Percentiles rank a stretch among this genome's conserved stretches.
Conservation (phyloP, 2,888 invertebrate species). For the Drosophila subsilvestris region DNA sequence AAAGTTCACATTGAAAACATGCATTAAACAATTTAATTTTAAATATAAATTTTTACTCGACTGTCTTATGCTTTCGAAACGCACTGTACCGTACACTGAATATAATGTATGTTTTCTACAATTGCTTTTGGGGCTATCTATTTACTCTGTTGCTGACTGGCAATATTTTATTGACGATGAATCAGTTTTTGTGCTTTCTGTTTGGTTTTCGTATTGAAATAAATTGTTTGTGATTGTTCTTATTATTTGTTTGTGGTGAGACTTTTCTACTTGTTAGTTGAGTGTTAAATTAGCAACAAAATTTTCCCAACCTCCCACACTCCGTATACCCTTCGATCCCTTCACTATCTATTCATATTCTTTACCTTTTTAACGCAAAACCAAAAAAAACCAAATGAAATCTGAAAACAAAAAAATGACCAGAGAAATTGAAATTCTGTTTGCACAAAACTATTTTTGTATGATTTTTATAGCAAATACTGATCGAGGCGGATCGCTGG, state of each 20-base stretch:
- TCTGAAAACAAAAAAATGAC: constrained; percentile 24
- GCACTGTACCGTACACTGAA: constrained; percentile 2
- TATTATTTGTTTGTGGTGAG: constrained; percentile 50
- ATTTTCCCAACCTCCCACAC: constrained; percentile 16
- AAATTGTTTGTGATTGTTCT: constrained; percentile 43
- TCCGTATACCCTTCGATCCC: background rate
- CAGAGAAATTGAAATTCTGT: constrained; percentile 52
- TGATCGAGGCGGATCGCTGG: constrained; percentile 82
- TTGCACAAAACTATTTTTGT: constrained; percentile 67
- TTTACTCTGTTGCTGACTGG: constrained; percentile 23
- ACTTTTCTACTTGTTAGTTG: constrained; percentile 43
- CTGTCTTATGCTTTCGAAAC: background rate
- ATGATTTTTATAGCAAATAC: constrained; percentile 77
- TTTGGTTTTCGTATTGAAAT: constrained; percentile 39
- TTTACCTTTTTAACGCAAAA: constrained; percentile 74
- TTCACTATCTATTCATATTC: constrained; percentile 17
- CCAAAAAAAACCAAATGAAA: constrained; percentile 49
- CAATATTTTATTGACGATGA: constrained; percentile 9
- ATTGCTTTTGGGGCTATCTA: constrained; percentile 14
- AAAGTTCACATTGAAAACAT: background rate
- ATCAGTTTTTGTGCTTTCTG: constrained; percentile 40
- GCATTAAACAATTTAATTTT: no score
- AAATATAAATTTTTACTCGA: background rate
- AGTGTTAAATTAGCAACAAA: constrained; percentile 44
- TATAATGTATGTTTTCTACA: background rate